Evolutionary conservation across 2,888 invertebrate genomes (phyloP).

Genomic region (Aleiodes testaceus): DNA sequence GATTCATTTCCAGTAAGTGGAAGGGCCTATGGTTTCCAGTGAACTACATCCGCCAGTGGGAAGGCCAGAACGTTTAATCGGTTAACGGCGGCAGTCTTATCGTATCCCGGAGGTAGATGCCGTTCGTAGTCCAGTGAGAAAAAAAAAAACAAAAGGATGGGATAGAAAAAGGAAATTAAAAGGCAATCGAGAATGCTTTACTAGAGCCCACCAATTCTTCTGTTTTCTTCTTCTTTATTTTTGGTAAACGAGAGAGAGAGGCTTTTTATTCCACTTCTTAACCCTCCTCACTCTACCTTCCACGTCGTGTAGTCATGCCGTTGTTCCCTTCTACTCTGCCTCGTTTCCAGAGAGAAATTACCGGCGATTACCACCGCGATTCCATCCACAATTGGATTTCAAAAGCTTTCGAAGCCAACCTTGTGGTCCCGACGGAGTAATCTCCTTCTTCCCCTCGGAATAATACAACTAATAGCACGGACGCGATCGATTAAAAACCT

Average conservation of each 20-base stretch:
- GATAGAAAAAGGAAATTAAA: constrained; percentile 44
- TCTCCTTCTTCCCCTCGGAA: constrained; percentile 1
- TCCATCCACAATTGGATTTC: constrained; percentile 45
- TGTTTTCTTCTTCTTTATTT: constrained; percentile 36
- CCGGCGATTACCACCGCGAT: constrained; percentile 44
- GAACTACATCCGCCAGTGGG: constrained; percentile 33
- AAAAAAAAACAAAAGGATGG: background rate
- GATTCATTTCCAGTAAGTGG: constrained; percentile 35
- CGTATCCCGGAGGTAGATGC: constrained; percentile 33
- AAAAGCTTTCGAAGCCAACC: constrained; percentile 40
- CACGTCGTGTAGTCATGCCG: background rate
- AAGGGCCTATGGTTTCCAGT: constrained; percentile 11
- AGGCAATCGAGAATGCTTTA: constrained; percentile 45
- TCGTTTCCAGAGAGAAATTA: constrained; percentile 42
- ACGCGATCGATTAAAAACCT: constrained; percentile 21
- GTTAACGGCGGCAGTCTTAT: constrained; percentile 45
- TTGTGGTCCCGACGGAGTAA: constrained; percentile 30
- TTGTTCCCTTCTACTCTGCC: constrained; percentile 34
- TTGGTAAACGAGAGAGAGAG: constrained; percentile 33
- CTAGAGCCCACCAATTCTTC: background rate
- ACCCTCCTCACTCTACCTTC: constrained; percentile 9
- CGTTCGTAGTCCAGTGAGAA: constrained; percentile 27
- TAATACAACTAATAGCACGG: constrained; percentile 30
- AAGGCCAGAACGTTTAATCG: constrained; percentile 54
- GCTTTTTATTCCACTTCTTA: constrained; percentile 28